Base-by-base conservation (phyloP, 2,888 invertebrate genomes). In the Melipona beecheii region DNA sequence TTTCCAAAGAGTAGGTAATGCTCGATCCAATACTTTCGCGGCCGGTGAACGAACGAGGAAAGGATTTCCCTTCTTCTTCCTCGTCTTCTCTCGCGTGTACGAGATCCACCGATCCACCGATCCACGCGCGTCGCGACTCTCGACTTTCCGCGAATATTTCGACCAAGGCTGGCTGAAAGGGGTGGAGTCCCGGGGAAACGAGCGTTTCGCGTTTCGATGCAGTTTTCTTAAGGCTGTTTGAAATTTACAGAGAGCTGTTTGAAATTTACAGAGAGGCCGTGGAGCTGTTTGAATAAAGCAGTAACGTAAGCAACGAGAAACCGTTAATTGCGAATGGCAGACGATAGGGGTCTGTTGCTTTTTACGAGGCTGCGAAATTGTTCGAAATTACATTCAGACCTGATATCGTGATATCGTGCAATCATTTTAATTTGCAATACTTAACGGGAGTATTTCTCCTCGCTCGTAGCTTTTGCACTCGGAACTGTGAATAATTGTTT, bases 11-110 rank as follows among this genome's bases (percentile, higher is more conserved):
- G 1, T 9, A 43, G 9, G 43, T 1, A 43, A 9, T 43, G 43
- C 9, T 9, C 43, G 27, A 60, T 31, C 9, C 60, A 19, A 27
- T 60, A 60, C 4, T 27, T 27, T 72, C 65, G 52, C n/a, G n/a
- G 60, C 49, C n/a, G 43, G 17, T 52, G 50, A 70, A 62, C 80
- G 76, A 68, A 66, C 73, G 78, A 66, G 71, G 69, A 86, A 74
- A 77, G 62, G 77, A 74, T 79, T 88, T 86, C 64, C 68, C 82
- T 78, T 78, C 73, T 68, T 43, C 43, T 43, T 43, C 43, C 43
- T 43, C 43, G 43, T 43, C 86, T 80, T 78, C 73, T 64, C 65
- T 27, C 21, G 19, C 15, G 36, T 36, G 36, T 24, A 19, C 49
- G n/a, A 27, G 27, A 17, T 50, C 49, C 27, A 6, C 60, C 13